phyloP scores from a whole-genome alignment of 1,140 invertebrate genomes.

The Coenobita brevimanus region DNA sequence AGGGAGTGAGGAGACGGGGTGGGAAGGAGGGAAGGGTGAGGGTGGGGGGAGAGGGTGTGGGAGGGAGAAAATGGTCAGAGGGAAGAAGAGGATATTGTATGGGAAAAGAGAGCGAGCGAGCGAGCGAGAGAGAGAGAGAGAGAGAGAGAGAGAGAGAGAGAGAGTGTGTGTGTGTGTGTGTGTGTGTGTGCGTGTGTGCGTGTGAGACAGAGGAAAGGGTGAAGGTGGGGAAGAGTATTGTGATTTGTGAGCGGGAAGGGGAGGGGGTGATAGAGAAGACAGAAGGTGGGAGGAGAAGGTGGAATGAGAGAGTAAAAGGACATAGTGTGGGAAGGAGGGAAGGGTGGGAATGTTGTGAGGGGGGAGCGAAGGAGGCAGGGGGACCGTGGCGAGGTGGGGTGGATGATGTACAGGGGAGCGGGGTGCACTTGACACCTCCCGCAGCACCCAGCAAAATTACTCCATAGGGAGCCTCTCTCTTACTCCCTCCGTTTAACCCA shows the following conservation, averaged over 20 bases:
- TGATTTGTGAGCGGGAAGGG: no score
- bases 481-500: background rate
- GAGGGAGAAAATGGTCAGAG: no score
- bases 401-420: constrained; percentile 36
- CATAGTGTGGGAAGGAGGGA: background rate
- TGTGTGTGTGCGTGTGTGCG: constrained; percentile 12
- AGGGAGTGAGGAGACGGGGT: background rate
- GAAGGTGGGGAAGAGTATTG: background rate
- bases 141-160: background rate
- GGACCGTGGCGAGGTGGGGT: background rate
- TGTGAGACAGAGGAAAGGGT: background rate
- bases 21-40: background rate
- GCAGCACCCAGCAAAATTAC: constrained; percentile 36
- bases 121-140: constrained; percentile 12
- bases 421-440: constrained; percentile 20
- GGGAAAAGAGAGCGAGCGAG: background rate
- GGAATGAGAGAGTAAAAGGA: background rate
- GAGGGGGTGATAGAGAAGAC: no score
- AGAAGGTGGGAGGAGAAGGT: no score
- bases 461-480: background rate
- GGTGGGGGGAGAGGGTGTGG: no score
- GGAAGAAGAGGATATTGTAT: background rate
- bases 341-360: background rate
- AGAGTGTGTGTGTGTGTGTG: background rate
- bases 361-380: background rate